Evolutionary conservation across 2,113 vertebrate species (phyloP), one percentile per base, ranked within the genome.

Genomic region (Setophaga petechia): DNA sequence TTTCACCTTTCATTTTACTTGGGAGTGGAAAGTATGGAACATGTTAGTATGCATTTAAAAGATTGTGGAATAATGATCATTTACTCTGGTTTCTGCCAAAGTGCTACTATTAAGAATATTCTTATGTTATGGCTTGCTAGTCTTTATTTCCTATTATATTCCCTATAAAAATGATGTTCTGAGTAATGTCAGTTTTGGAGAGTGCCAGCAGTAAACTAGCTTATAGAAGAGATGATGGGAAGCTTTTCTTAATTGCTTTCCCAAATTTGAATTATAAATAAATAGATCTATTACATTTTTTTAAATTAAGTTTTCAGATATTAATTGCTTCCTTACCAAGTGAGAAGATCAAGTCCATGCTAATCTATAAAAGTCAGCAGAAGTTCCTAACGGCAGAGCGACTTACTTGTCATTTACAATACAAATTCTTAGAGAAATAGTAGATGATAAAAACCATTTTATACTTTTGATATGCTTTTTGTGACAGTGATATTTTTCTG

Each of bases 221-320:
- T 85, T 91, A 69, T 1, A 62, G 51, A 59, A 82, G 16, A 59
- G 58, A 54, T 68, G 51, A 73, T 73, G 21, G 19, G 37, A 86
- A 91, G 9, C 61, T 89, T 74, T 95, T n/a, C 62, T 79, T 62
- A 83, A 54, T 54, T 89, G 18, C 43, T 57, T 22, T 93, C 65
- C 20, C 8, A 75, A 87, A 80, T 82, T 46, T 57, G 20, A 90
- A 46, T 57, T 83, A 23, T 61, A 89, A 91, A 83, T 76, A 82
- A 96, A 72, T 94, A 92, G 47, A 68, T 81, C 28, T 25, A 43
- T 87, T 96, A n/a, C n/a, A n/a, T n/a, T n/a, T n/a, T n/a, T n/a
- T n/a, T n/a, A n/a, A n/a, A n/a, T 75, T 9, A 11, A 10, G 30
- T 84, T 81, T 93, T 68, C 3, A 0, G 68, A 49, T 81, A 89